These are phyloP conservation scores for Sarcophaga peregrina DNA, from an alignment of 1,140 invertebrate species.

Conservation along the genomic window DNA sequence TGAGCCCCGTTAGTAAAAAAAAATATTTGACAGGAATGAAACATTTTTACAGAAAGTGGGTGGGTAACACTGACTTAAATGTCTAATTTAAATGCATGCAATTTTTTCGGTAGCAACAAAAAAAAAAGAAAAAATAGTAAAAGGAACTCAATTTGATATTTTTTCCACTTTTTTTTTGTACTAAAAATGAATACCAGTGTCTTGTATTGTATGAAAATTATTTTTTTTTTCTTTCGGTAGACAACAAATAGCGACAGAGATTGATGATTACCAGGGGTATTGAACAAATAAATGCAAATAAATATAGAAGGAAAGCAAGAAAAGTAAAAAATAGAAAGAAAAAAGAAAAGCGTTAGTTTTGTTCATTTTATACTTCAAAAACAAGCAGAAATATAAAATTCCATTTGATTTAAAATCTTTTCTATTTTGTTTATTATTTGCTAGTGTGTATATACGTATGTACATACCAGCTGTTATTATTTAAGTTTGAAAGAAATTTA, in stretches of 20 bases:
- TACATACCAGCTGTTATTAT: background rate
- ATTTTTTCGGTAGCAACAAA: no score
- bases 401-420: no score
- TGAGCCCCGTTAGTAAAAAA: background rate
- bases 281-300: constrained; percentile 33
- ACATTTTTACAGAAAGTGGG: background rate
- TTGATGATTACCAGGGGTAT: constrained; percentile 54
- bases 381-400: no score
- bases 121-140: no score
- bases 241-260: constrained; percentile 56
- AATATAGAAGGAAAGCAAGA: background rate
- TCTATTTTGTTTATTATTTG: no score
- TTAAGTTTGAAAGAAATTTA: background rate
- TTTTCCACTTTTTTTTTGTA: no score
- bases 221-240: constrained; percentile 36
- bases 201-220: constrained; percentile 22
- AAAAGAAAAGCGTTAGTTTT: background rate
- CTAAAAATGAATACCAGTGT: constrained; percentile 26
- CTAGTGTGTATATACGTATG: no score
- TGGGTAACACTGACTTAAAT: constrained; percentile 56
- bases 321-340: background rate
- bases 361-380: no score
- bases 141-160: background rate
- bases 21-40: no score
- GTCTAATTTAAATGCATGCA: constrained; percentile 67